Evolutionary conservation across 2,797 vertebrate genomes (phyloP), one percentile per base, ranked within the genome.

Genomic region (Mastacembelus armatus): DNA sequence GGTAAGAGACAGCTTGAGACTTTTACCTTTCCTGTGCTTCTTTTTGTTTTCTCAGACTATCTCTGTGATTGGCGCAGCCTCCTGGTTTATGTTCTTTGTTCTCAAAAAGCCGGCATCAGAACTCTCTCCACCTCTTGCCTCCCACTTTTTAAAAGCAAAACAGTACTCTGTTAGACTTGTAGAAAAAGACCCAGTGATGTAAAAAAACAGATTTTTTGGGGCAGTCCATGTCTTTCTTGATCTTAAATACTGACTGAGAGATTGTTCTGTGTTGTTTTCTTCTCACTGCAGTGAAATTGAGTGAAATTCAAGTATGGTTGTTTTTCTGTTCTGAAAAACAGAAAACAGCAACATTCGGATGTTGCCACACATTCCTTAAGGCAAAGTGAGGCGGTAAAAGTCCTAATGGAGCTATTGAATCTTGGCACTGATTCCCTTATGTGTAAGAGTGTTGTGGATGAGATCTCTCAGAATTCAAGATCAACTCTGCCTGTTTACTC

Each of bases 1-100:
- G 93, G 94, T 95, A 93, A 92, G 93, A 87, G 51, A 74, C 59
- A 19, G 26, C 39, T 66, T 59, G 32, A 50, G n/a, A 19, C 66
- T 69, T 74, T 68, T 57, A 36, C 57, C 39, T 76, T 24, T 30
- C 18, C 51, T 51, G 10, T 68, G 77, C 40, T 47, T 70, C 67
- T 32, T 57, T 58, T 32, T 68, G 44, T n/a, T 52, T 55, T 42
- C 54, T 65, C 54, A 51, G 24, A 29, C 47, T 54, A 22, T 42
- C 59, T 80, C 22, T 56, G 0, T 40, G 19, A 72, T 71, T 81
- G 61, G 64, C 51, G 38, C 47, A 71, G 63, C 49, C 66, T 75
- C 58, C 63, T 52, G 30, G 66, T 66, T 73, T 48, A 30, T 71
- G 65, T 72, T 78, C 89, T 92, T 92, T 92, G 87, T 93, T 92